phyloP scores from a whole-genome alignment of 2,888 invertebrate genomes.

The Cabera pusaria region DNA sequence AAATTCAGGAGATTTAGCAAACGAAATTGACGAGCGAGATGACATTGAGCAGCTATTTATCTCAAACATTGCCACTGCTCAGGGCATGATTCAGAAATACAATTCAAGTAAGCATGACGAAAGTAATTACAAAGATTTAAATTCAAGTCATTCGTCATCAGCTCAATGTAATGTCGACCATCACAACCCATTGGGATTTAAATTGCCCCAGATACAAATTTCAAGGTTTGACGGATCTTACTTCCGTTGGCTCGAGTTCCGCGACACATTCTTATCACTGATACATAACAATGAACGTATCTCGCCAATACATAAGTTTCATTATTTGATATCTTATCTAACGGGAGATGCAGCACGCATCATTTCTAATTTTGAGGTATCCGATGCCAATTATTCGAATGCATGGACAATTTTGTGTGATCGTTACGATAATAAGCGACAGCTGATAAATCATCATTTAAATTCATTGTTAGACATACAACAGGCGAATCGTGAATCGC shows the following conservation, averaged over 20 bases:
- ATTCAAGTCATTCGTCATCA: too few relatives aligned
- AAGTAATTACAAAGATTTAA: too few relatives aligned
- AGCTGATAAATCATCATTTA: slow-evolving; percentile 28
- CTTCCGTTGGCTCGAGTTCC: slow-evolving; percentile 31
- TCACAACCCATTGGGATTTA: slow-evolving; percentile 5
- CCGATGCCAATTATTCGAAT: slow-evolving; percentile 21
- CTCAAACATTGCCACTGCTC: too few relatives aligned
- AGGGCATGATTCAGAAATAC: too few relatives aligned
- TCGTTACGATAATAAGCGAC: slow-evolving; percentile 29
- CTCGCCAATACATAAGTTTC: too few relatives aligned
- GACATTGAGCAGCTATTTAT: too few relatives aligned
- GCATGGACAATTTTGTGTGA: slow-evolving; percentile 29
- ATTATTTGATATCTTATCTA: slow-evolving; percentile 12
- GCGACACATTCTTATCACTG: slow-evolving; percentile 24
- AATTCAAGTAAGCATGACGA: too few relatives aligned
- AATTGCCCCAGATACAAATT: slow-evolving; percentile 21
- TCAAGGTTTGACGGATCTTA: slow-evolving; percentile 29
- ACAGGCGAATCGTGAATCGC: slow-evolving; percentile 15
- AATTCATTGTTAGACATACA: slow-evolving; percentile 25
- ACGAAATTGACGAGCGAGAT: too few relatives aligned
- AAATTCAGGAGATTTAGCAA: too few relatives aligned
- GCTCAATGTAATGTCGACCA: too few relatives aligned
- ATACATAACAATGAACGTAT: slow-evolving; percentile 26
- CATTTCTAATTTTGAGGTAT: slow-evolving; percentile 23
- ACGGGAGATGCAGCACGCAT: slow-evolving; percentile 28